phyloP scores from a whole-genome alignment of 2,888 invertebrate genomes.

The Hedychridium roseum region DNA sequence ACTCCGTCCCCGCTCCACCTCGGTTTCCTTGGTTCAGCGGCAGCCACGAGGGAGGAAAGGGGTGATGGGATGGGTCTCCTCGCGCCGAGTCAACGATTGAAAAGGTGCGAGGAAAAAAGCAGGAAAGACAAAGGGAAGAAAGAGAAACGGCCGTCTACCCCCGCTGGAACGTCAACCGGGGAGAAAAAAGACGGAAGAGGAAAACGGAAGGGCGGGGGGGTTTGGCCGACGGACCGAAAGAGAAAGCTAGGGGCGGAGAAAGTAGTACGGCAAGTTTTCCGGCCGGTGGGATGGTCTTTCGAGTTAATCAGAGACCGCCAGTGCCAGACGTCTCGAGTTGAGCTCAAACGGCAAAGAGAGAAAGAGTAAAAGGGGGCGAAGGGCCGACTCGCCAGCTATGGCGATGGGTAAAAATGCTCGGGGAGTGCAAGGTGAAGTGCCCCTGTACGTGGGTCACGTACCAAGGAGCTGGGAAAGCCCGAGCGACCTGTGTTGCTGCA shows the following conservation, averaged over 20 bases:
- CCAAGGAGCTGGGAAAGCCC: no score
- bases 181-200: background rate
- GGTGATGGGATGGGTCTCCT: background rate
- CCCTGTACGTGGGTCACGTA: conserved; percentile 1
- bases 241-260: conserved; percentile 4
- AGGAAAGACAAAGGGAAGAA: conserved; percentile 5
- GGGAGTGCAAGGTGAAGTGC: conserved; percentile 3
- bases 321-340: conserved; percentile 54
- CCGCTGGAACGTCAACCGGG: no score
- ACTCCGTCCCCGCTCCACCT: conserved; percentile 13
- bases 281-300: conserved; percentile 43
- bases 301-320: conserved; percentile 58
- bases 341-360: conserved; percentile 31
- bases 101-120: conserved; percentile 5
- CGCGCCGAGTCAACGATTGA: conserved; percentile 2
- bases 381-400: conserved; percentile 13
- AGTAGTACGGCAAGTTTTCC: conserved; percentile 37
- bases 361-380: conserved; percentile 26
- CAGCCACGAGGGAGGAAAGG: conserved; percentile 3
- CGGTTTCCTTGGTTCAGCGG: background rate
- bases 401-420: conserved; percentile 6
- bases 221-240: background rate
- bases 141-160: no score
- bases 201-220: background rate
- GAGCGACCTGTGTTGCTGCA: no score